A percentile compares a stretch with the other conserved stretches of the same genome.
phyloP scores from a whole-genome alignment of 2,113 vertebrate genomes.

The Myocastor coypus region DNA sequence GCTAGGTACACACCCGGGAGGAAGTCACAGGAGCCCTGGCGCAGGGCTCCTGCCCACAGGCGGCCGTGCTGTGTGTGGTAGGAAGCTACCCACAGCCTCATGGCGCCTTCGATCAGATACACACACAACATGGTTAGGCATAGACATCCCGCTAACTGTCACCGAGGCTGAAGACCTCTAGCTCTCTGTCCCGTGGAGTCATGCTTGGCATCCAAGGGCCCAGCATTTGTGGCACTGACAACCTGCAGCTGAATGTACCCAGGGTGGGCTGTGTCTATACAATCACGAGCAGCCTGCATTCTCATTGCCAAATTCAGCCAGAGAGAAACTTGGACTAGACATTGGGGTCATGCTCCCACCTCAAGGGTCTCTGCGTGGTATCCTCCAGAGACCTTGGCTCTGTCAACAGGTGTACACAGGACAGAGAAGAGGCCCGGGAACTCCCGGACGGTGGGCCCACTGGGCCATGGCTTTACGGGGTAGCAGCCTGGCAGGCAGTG shows the following conservation, averaged over 20 bases:
- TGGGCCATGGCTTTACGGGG: not conserved
- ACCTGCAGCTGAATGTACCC: not conserved
- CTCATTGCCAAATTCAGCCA: not conserved
- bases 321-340: accelerated
- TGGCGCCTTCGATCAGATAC: not conserved
- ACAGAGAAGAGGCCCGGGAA: not conserved
- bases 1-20: accelerated
- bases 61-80: not conserved
- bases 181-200: accelerated
- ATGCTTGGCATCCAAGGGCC: accelerated
- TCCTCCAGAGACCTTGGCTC: not conserved
- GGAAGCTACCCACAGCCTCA: accelerated
- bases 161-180: not conserved
- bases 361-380: not conserved
- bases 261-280: accelerated
- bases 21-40: accelerated
- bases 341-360: not conserved
- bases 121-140: no score
- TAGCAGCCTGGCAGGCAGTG: no score
- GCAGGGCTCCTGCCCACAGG: not conserved
- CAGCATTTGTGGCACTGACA: not conserved
- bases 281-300: accelerated
- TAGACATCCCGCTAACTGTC: accelerated
- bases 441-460: accelerated
- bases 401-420: accelerated